Evolutionary conservation across 2,113 vertebrate genomes (phyloP), one percentile per base, ranked within the genome.

Genomic region (Leptodactylus fuscus): DNA sequence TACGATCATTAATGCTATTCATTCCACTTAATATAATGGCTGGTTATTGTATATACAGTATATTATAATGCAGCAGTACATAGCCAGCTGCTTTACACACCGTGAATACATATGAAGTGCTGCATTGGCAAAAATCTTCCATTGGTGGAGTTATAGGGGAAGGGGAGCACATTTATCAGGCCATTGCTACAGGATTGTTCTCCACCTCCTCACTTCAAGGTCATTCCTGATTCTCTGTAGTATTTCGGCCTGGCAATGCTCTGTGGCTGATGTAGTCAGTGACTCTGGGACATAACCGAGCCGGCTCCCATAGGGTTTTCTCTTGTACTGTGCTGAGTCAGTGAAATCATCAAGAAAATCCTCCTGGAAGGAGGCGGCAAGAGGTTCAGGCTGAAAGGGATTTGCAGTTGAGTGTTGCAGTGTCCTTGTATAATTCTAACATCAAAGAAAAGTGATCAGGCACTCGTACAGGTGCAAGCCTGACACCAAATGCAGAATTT

Each of bases 111-210:
- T 62, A 22, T 80, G 36, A 60, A 60, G 22, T 80, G 55, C 77
- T 62, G 53, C 77, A 80, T 60, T 41, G 36, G 36, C 77, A 79
- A 44, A 41, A 60, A 27, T 18, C 12, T 60, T 9, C 34, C 20
- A 80, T 62, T 62, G 60, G 13, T 62, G 55, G 53, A 44, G 77
- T 55, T 62, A n/a, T 55, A 80, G 7, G 29, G 77, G n/a, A 79
- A 76, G 15, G 36, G 36, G 15, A 80, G 77, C 36, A 41, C 53
- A 80, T 80, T 80, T 62, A 62, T 80, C 55, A 80, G 77, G 51
- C 16, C 77, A 80, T 44, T 62, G 53, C 77, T 62, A 60, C 58
- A 38, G 27, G 36, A 62, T 44, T 44, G 77, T 38, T 62, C 36
- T 80, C 34, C n/a, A 62, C 36, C 55, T 60, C 18, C 34, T 79